Conservation (phyloP, 1,140 invertebrate species). For the Lycorma delicatula region DNA sequence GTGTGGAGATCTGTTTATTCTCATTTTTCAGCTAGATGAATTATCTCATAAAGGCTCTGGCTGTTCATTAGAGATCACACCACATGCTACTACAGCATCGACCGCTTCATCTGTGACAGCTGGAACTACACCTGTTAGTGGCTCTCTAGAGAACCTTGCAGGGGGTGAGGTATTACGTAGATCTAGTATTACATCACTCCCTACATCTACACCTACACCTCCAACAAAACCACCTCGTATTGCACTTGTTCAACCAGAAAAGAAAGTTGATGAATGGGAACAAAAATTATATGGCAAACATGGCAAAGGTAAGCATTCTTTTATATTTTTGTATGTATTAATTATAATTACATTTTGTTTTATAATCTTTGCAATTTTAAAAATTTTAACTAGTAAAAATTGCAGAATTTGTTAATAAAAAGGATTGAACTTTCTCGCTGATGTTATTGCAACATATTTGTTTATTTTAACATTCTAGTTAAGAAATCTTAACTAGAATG, state of each 20-base stretch:
- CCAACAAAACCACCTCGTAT: slow-evolving; percentile 45
- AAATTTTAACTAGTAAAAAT: too few species aligned
- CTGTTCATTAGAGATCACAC: slow-evolving; percentile 63
- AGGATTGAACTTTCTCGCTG: too few species aligned
- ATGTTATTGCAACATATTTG: too few species aligned
- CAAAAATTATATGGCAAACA: slow-evolving; percentile 63
- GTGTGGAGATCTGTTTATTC: too few species aligned
- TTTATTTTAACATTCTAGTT: too few species aligned
- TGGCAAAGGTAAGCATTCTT: slow-evolving; percentile 30
- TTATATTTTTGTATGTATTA: too few species aligned
- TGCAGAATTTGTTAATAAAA: too few species aligned
- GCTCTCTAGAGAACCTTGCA: slow-evolving; percentile 48
- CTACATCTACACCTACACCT: slow-evolving; percentile 35
- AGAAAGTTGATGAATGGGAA: slow-evolving; percentile 66
- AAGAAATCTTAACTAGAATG: too few species aligned
- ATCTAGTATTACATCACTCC: too few species aligned
- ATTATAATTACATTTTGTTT: too few species aligned
- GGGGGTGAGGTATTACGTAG: slow-evolving; percentile 42
- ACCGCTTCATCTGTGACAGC: slow-evolving; percentile 40
- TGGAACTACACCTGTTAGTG: slow-evolving; percentile 43
- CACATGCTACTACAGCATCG: slow-evolving; percentile 6
- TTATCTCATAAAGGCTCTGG: slow-evolving; percentile 79
- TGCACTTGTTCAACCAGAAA: slow-evolving; percentile 35
- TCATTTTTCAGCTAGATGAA: slow-evolving; percentile 59
- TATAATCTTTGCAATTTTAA: too few species aligned